Evolutionary conservation across 2,888 invertebrate species (phyloP).

Genomic region (Sinohyriopsis cumingii): DNA sequence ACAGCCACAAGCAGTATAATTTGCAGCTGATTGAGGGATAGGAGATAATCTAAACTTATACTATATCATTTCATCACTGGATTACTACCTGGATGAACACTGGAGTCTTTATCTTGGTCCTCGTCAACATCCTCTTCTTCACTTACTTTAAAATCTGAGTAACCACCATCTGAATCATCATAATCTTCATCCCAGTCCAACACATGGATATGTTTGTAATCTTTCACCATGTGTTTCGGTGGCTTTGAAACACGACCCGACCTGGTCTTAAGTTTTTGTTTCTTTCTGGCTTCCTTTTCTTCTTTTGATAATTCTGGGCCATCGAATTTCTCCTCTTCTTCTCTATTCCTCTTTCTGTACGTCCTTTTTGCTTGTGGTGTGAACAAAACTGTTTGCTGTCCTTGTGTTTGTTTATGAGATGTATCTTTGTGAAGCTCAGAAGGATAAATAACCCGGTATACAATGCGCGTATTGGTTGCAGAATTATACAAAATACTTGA

Average conservation of each 20-base stretch:
- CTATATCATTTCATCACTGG: too few relatives aligned
- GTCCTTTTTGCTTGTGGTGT: constrained; percentile 20
- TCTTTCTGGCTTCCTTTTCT: constrained; percentile 74
- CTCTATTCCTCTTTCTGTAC: constrained; percentile 43
- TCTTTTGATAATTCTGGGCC: constrained; percentile 70
- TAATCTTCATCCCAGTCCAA: constrained; percentile 76
- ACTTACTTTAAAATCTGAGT: constrained; percentile 75
- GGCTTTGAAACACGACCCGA: constrained; percentile 77
- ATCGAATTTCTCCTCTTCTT: constrained; percentile 57
- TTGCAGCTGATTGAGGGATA: too few relatives aligned
- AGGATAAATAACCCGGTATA: constrained; percentile 76
- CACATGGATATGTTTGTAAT: constrained; percentile 77
- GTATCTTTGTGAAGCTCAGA: constrained; percentile 67
- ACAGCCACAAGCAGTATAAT: too few relatives aligned
- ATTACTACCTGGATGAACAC: too few relatives aligned
- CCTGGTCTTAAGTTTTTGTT: constrained; percentile 74
- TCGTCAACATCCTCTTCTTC: constrained; percentile 60
- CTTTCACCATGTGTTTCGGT: constrained; percentile 78
- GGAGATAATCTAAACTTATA: too few relatives aligned
- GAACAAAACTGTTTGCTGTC: constrained; percentile 37
- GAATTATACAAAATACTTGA: constrained; percentile 74
- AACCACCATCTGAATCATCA: constrained; percentile 77
- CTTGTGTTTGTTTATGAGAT: constrained; percentile 31
- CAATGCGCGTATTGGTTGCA: constrained; percentile 76
- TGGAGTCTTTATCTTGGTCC: constrained; percentile 3